These are phyloP conservation scores for Lucilia sericata DNA, from an alignment of 1,140 invertebrate genomes.

Conservation along the genomic window DNA sequence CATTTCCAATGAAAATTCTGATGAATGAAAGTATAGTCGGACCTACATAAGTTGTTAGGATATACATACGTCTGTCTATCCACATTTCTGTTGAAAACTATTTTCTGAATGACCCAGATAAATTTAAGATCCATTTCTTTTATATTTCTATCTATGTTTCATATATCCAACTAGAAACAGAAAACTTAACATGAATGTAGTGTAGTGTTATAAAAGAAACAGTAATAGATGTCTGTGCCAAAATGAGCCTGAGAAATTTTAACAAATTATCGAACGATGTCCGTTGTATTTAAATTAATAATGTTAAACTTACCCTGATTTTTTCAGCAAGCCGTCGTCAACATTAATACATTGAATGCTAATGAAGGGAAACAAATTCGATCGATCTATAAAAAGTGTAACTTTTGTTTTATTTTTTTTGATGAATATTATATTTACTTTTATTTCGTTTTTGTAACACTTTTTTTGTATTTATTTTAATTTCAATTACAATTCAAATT, in stretches of 20 bases:
- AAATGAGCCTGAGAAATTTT: neutral
- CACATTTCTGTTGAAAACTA: no score
- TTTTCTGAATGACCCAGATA: no score
- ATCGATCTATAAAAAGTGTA: neutral
- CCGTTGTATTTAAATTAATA: conserved; percentile 1
- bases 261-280: neutral
- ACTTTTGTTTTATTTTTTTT: neutral
- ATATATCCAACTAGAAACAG: no score
- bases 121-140: no score
- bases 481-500: neutral
- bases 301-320: conserved; percentile 2
- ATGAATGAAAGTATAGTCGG: no score
- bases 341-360: conserved; percentile 33
- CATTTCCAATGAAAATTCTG: no score
- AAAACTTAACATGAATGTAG: no score
- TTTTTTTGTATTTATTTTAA: conserved; percentile 11
- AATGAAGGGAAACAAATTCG: conserved; percentile 15
- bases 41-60: no score
- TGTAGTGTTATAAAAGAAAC: no score
- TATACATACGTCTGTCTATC: no score
- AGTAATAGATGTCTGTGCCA: neutral
- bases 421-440: neutral
- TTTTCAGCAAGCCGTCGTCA: conserved; percentile 6
- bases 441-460: neutral
- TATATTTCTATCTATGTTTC: no score